Conservation (phyloP, 2,797 vertebrate genomes). For the Pygocentrus nattereri region DNA sequence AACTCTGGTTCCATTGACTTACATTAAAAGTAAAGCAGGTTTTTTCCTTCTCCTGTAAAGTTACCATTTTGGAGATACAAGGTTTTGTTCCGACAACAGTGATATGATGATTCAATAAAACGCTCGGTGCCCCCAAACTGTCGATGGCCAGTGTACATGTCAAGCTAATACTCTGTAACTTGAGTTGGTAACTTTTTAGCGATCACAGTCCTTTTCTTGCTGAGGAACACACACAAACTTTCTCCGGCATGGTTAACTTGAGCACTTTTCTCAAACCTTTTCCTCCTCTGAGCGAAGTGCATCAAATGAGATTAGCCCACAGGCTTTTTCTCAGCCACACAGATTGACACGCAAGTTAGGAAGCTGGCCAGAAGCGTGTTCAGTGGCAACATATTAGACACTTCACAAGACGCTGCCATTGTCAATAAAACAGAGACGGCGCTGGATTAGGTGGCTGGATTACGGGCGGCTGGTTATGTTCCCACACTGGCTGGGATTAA, state of each 20-base stretch:
- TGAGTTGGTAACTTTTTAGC: neutral
- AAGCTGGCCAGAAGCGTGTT: slow-evolving; percentile 62
- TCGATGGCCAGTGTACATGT: too few species aligned
- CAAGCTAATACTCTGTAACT: neutral
- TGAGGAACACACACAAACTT: slow-evolving; percentile 10
- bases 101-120: too few species aligned
- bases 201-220: neutral
- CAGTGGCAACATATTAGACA: slow-evolving; percentile 55
- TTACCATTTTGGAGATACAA: too few species aligned
- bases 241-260: slow-evolving; percentile 34
- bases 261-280: slow-evolving; percentile 37
- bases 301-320: slow-evolving; percentile 63
- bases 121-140: too few species aligned
- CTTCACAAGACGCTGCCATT: slow-evolving; percentile 53
- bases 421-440: slow-evolving; percentile 57
- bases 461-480: slow-evolving; percentile 59
- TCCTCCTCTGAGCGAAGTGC: slow-evolving; percentile 44
- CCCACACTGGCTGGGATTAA: slow-evolving; percentile 62
- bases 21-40: too few species aligned
- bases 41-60: too few species aligned
- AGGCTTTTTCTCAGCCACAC: slow-evolving; percentile 54
- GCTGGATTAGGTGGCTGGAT: slow-evolving; percentile 60
- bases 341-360: slow-evolving; percentile 56
- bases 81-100: too few species aligned
- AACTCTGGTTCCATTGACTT: too few species aligned